Evolutionary conservation across 2,888 invertebrate genomes (phyloP), one percentile per base, ranked within the genome.

Genomic region (Diarsia mendica): DNA sequence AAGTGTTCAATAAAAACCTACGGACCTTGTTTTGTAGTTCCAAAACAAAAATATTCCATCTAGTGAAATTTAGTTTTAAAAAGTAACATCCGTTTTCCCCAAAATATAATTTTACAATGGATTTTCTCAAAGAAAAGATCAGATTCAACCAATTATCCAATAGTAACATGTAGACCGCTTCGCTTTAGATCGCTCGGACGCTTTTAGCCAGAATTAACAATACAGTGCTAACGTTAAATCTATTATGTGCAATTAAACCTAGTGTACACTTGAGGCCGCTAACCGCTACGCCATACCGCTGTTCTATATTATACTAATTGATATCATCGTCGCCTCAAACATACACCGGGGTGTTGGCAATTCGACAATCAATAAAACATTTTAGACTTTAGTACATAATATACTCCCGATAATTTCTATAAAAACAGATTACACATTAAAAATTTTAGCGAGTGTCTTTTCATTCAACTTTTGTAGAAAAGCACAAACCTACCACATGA

Each of bases 321-420:
- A 79, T 79, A 80, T 78, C 74, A 67, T 77, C 61, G 60, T 82
- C 77, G 81, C 88, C 89, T 87, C 89, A 88, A 91, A 88, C 89
- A 85, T 90, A 90, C 91, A 90, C 89, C 79, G 66, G 71, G 85
- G 86, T 90, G 92, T 94, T 94, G 95, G 94, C 91, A 94, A 96
- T 95, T 95, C 95, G 95, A 95, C 96, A 94, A 93, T 89, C 85
- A 90, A 91, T 90, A 87, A 92, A 90, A 90, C 90, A 90, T 90
- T 89, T 83, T 85, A 85, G 86, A 83, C 75, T 83, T 82, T 83
- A 88, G 85, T 87, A 85, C 86, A 87, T 87, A 89, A 85, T 88
- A 85, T 79, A 87, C 81, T 88, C 88, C 87, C 87, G 86, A 88
- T 87, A 88, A 89, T 86, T 89, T 89, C 74, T 88, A 88, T 88